Conservation (phyloP, 1,140 invertebrate species). For the Meloidogyne chitwoodi region DNA sequence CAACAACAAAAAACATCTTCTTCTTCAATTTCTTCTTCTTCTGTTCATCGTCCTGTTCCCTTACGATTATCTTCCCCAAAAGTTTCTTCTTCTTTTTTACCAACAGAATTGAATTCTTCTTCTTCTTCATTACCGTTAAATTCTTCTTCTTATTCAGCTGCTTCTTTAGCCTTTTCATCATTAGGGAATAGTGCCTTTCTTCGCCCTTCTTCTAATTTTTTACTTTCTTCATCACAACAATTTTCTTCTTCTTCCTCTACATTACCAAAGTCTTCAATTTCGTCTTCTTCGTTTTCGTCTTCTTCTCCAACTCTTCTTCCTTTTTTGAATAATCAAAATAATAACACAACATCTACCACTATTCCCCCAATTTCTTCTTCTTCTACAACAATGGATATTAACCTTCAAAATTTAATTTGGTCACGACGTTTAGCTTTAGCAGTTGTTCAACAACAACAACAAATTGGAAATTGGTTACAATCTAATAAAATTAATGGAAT, state of each 20-base stretch:
- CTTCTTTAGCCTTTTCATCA: neutral
- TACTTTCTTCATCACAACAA: neutral
- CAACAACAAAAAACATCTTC: neutral
- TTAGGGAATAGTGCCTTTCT: conserved; percentile 7
- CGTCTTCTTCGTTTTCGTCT: neutral
- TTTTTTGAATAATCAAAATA: neutral
- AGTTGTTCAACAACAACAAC: conserved; percentile 7
- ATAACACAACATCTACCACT: neutral
- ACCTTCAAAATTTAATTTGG: conserved; percentile 15
- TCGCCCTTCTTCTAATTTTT: neutral
- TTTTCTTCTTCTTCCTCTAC: neutral
- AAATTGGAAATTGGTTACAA: neutral
- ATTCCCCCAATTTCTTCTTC: neutral
- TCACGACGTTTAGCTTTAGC: neutral
- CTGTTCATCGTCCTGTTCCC: conserved; percentile 34
- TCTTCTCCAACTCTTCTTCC: neutral
- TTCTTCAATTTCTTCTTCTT: neutral
- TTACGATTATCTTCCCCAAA: conserved; percentile 3
- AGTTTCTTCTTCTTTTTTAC: neutral
- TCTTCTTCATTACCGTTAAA: neutral
- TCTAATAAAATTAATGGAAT: neutral
- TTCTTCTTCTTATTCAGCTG: conserved; percentile 18
- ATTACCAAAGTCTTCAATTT: neutral
- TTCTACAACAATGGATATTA: neutral
- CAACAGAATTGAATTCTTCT: neutral